Base-by-base conservation (phyloP, 2,888 invertebrate species). In the Ectobius pallidus region DNA sequence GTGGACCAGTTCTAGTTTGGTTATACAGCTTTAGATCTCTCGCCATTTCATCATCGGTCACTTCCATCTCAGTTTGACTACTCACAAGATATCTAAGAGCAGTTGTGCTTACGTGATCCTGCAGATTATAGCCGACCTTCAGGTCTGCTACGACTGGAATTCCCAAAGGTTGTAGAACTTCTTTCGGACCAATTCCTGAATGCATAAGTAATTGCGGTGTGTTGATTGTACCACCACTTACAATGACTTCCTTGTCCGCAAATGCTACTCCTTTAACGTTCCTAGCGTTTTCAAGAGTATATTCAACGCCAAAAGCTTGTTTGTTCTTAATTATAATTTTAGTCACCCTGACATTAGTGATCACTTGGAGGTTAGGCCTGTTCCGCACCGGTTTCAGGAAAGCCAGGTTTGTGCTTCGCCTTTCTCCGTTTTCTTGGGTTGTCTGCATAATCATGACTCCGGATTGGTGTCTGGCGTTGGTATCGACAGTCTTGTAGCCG, bases 101-200 rank as follows among this genome's bases (percentile, higher is more conserved):
- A 2, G 16, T 25, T 22, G 67, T 22, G 18, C 25, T 25, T 11
- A 16, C n/a, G 22, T 67, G 67, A 46, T 44, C 46, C 81, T 93
- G 93, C 0, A 94, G 86, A 82, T 95, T 94, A 79, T 89, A 18
- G 0, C 87, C 87, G 0, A 86, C 86, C 0, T 32, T 32, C n/a
- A 84, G 79, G 75, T 86, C 81, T 44, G 80, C 72, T 14, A 84
- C 44, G 3, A 82, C 79, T 0, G 81, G 73, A 27, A 67, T 67
- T 6, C 67, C 67, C 0, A 67, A 1, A 1, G 67, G 44, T 67
- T 20, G 18, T 14, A 67, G 22, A 1, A 32, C 2, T 42, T 67
- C 67, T n/a, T 67, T 20, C 4, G 46, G 27, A 14, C 73, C 73
- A 27, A 73, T 70, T 6, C 73, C 73, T 16, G 87, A 87, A 27